Conservation (phyloP, 2,797 vertebrate genomes). For the Anabacerthia variegaticeps region DNA sequence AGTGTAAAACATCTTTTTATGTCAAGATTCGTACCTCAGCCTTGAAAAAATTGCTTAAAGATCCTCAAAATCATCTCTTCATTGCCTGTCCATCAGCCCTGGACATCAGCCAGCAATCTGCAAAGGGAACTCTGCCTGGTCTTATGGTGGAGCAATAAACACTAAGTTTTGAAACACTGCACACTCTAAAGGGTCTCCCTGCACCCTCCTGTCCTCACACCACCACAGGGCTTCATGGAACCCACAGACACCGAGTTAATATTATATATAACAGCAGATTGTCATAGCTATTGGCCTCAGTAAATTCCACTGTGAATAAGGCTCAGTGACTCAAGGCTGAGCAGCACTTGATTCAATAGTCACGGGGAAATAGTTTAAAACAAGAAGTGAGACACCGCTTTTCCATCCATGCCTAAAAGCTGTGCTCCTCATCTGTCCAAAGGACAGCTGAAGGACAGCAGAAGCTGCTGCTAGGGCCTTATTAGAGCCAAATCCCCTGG, state of each 20-base stretch:
- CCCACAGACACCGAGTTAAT: background rate
- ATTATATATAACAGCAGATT: background rate
- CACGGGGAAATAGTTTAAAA: background rate
- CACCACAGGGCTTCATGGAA: background rate
- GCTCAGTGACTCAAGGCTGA: conserved; percentile 21
- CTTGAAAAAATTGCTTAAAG: background rate
- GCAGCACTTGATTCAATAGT: background rate
- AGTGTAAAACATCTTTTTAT: background rate
- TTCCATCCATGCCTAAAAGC: background rate
- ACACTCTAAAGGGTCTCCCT: background rate
- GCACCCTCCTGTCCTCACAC: background rate
- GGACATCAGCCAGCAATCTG: background rate
- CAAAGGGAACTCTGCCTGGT: background rate
- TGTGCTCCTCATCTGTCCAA: background rate
- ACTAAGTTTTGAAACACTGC: background rate
- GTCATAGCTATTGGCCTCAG: background rate
- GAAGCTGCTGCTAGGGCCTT: background rate
- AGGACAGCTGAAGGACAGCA: conserved; percentile 21
- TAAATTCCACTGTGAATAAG: background rate
- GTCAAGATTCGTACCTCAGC: background rate
- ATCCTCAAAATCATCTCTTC: background rate
- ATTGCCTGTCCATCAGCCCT: background rate
- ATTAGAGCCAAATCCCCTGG: background rate
- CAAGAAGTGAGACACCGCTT: background rate
- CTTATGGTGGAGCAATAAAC: background rate